phyloP scores from a whole-genome alignment of 2,113 vertebrate genomes.

The Ursus arctos region DNA sequence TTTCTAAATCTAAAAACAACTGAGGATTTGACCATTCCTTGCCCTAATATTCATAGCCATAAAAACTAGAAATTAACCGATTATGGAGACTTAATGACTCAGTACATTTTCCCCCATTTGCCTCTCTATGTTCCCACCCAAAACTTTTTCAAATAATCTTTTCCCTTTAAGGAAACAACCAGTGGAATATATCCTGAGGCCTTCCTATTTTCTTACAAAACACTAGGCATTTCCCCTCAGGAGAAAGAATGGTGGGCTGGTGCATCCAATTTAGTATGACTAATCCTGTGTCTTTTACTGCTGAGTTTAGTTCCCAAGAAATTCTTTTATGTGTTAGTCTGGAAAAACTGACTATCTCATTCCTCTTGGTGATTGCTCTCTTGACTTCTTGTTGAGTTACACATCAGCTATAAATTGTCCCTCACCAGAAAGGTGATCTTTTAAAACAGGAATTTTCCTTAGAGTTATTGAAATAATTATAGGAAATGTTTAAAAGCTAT shows the following conservation, averaged over 20 bases:
- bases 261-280: conserved; percentile 29
- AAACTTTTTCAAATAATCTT: background rate
- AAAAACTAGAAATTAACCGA: background rate
- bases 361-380: conserved; percentile 50
- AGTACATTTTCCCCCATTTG: background rate
- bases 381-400: conserved; percentile 59
- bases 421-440: conserved; percentile 47
- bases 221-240: conserved; percentile 43
- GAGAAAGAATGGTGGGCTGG: conserved; percentile 12
- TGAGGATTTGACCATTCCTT: background rate
- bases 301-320: conserved; percentile 65
- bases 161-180: conserved; percentile 55
- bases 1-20: conserved; percentile 13
- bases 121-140: background rate
- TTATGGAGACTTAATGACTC: background rate
- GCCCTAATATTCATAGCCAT: background rate
- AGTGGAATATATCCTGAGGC: background rate
- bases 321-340: conserved; percentile 65
- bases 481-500: conserved; percentile 71
- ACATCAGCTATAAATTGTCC: conserved; percentile 66
- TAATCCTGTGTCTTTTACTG: conserved; percentile 59
- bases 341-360: conserved; percentile 47
- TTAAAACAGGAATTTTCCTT: conserved; percentile 68
- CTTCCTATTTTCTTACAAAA: conserved; percentile 52
- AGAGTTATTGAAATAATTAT: conserved; percentile 75